Evolutionary conservation across 2,113 vertebrate species (phyloP), one percentile per base, ranked within the genome.

Genomic region (Thinocorus orbignyianus): DNA sequence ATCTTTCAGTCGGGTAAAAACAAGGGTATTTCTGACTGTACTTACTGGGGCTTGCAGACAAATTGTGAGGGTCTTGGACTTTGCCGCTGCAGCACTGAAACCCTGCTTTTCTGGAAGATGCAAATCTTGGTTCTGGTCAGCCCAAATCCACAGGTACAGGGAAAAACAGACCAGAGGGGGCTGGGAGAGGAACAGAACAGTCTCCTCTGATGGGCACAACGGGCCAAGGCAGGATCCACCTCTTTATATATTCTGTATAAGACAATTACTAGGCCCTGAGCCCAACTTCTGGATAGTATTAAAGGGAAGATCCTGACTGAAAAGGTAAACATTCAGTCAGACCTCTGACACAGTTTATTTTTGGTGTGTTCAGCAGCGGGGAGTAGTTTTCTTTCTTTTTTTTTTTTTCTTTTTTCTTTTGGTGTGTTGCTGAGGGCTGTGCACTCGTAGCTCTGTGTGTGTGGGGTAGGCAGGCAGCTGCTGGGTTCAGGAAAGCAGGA

Each of bases 371-470:
- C 68, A 58, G 35, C 44, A 71, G 7, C 2, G 4, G 30, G 7
- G 48, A 82, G 15, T 18, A 76, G 76, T 2, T 10, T 65, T 55
- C 23, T 17, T 9, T 4, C 8, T 7, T 14, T 18, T 37, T 62
- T 20, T 64, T 41, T 42, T 42, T 16, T 16, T 52, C 16, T 52
- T 28, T 28, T 28, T 28, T 17, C 30, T 19, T 46, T 31, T 31
- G 26, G 15, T 54, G 35, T 11, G 5, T 85, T 69, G 9, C 35
- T 10, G 20, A 35, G 52, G 19, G 15, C 26, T 6, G 8, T 18
- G 22, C 6, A 11, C 31, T 35, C 0, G 0, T 31, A 17, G 22
- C 11, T 60, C 26, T 30, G 5, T 9, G 3, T 8, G 10, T 9
- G 3, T 7, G 10, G 71, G 22, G n/a, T 44, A 69, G 30, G 28